phyloP scores from a whole-genome alignment of 2,888 invertebrate genomes.

The Cheilosia vulpina region DNA sequence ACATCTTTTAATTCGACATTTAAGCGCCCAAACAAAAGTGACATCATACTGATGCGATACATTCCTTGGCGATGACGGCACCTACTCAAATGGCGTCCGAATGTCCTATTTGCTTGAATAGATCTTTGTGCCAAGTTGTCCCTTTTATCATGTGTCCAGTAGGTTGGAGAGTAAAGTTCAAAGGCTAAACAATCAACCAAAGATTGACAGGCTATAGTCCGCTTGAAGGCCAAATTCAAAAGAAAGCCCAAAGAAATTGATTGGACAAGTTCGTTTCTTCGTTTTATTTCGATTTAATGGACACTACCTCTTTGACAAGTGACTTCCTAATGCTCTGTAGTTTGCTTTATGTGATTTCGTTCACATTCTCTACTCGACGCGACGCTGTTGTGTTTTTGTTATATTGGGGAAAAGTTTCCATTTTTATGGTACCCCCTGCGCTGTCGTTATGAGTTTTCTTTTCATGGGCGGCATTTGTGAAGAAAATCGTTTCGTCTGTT shows the following conservation, averaged over 20 bases:
- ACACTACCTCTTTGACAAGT: slow-evolving; percentile 54
- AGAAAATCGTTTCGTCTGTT: no score
- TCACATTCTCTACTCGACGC: slow-evolving; percentile 5
- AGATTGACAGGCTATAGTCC: slow-evolving; percentile 19
- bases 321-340: slow-evolving; percentile 47
- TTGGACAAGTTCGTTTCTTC: slow-evolving; percentile 21
- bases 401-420: slow-evolving; percentile 30
- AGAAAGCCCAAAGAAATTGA: slow-evolving; percentile 39
- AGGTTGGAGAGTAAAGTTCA: slow-evolving; percentile 10
- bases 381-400: not conserved
- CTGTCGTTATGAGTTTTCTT: not conserved
- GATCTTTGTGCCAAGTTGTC: slow-evolving; percentile 49
- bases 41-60: slow-evolving; percentile 40
- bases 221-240: not conserved
- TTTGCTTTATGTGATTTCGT: slow-evolving; percentile 29
- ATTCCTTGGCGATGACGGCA: not conserved
- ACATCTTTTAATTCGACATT: slow-evolving; percentile 15
- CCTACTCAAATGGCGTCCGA: slow-evolving; percentile 40
- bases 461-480: not conserved
- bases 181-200: slow-evolving; percentile 22
- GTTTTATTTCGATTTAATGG: slow-evolving; percentile 48
- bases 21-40: slow-evolving; percentile 43
- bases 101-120: slow-evolving; percentile 56
- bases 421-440: slow-evolving; percentile 5
- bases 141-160: not conserved